Percentiles rank a stretch among this genome's conserved stretches.
Evolutionary conservation across 1,140 invertebrate genomes (phyloP).

Genomic region (Kradibia gibbosae): DNA sequence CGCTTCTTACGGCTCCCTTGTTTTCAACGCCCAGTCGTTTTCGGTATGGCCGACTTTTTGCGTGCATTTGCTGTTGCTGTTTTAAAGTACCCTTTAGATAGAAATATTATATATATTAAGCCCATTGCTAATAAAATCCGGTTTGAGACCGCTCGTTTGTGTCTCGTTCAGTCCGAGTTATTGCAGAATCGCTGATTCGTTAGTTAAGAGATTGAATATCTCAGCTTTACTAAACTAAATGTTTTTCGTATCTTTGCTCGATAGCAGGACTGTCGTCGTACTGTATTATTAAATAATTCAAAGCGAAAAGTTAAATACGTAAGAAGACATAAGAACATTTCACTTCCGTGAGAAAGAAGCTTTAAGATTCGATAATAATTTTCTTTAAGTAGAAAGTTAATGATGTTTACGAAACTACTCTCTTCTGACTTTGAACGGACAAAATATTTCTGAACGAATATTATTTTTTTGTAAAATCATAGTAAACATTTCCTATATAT

Average conservation of each 20-base stretch:
- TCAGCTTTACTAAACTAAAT: not conserved
- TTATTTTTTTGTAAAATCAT: not conserved
- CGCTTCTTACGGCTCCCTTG: not conserved
- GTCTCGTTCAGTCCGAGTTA: not conserved
- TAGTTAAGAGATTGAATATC: not conserved
- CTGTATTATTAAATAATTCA: too few relatives aligned
- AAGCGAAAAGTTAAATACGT: too few relatives aligned
- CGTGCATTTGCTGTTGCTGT: not conserved
- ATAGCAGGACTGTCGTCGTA: too few relatives aligned
- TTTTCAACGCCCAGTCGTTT: not conserved
- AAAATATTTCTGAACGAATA: not conserved
- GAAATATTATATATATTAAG: not conserved
- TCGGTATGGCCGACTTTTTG: not conserved
- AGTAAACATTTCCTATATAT: not conserved
- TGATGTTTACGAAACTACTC: too few relatives aligned
- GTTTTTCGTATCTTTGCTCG: too few relatives aligned
- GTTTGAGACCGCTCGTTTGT: not conserved
- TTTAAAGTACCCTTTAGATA: not conserved
- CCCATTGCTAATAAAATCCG: constrained; percentile 9
- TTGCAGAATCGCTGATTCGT: not conserved
- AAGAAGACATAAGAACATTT: too few relatives aligned
- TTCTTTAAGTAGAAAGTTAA: too few relatives aligned
- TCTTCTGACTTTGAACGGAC: too few relatives aligned
- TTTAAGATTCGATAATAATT: too few relatives aligned
- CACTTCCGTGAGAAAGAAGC: too few relatives aligned